A percentile compares a stretch with the other conserved stretches of the same genome.
Evolutionary conservation across 2,113 vertebrate species (phyloP).

Genomic region (Bothrops jararaca): DNA sequence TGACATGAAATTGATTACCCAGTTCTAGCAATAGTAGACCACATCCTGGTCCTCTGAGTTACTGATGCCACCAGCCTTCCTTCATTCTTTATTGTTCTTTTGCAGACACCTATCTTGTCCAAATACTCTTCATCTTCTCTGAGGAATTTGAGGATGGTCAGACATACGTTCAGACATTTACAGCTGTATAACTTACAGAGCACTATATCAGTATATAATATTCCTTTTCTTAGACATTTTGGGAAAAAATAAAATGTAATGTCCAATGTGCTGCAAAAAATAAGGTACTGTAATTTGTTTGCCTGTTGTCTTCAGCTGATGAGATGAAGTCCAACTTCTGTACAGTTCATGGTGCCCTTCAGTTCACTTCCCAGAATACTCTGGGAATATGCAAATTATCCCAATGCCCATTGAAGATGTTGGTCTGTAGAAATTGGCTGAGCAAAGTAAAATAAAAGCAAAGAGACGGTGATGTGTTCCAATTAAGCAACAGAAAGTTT

Average conservation of each 20-base stretch:
- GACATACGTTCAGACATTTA: not conserved
- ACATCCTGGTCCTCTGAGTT: not conserved
- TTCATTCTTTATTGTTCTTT: not conserved
- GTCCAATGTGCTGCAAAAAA: not conserved
- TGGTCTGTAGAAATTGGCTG: not conserved
- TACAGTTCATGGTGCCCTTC: not conserved
- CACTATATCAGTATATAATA: not conserved
- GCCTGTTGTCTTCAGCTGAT: not conserved
- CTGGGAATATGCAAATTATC: not conserved
- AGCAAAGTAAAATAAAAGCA: not conserved
- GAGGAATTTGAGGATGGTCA: not conserved
- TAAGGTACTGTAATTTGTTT: not conserved
- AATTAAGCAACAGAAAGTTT: slow-evolving; percentile 3
- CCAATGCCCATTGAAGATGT: not conserved
- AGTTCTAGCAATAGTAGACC: not conserved
- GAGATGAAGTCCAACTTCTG: not conserved
- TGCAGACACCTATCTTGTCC: not conserved
- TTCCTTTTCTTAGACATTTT: not conserved
- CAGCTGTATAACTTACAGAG: not conserved
- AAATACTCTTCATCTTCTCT: not conserved
- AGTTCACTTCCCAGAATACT: not conserved
- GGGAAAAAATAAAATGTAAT: not conserved
- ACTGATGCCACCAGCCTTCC: not conserved
- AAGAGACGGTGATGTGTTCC: not conserved
- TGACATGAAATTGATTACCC: not conserved